Evolutionary conservation across 2,797 vertebrate species (phyloP).

Genomic region (Clarias platycephalus): DNA sequence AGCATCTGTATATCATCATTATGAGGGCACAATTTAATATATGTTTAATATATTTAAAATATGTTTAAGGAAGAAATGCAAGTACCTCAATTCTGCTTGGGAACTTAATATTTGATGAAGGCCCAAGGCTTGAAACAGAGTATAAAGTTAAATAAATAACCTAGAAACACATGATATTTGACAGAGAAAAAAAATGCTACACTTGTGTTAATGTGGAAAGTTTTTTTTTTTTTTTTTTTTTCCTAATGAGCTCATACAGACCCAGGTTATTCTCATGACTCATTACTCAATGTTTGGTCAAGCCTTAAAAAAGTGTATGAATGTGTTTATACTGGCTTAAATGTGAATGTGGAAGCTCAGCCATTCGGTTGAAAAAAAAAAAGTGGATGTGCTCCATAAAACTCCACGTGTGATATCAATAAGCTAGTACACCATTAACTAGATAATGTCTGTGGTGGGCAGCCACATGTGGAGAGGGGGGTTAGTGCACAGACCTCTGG

Average conservation of each 20-base stretch:
- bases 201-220: slow-evolving; percentile 57
- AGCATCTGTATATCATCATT: background rate
- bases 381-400: slow-evolving; percentile 76
- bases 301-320: slow-evolving; percentile 65
- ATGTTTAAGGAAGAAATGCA: background rate
- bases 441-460: slow-evolving; percentile 75
- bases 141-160: slow-evolving; percentile 48
- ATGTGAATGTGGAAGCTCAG: slow-evolving; percentile 73
- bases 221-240: slow-evolving; percentile 35
- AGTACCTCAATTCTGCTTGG: background rate
- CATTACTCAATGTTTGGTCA: slow-evolving; percentile 75
- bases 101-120: slow-evolving; percentile 23
- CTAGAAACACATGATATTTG: slow-evolving; percentile 44
- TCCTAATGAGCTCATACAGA: slow-evolving; percentile 52
- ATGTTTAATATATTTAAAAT: background rate
- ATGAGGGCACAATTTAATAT: background rate
- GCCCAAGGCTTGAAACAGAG: slow-evolving; percentile 3
- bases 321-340: slow-evolving; percentile 62
- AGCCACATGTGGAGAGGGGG: slow-evolving; percentile 67
- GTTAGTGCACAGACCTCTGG: slow-evolving; percentile 65
- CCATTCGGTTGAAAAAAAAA: slow-evolving; percentile 42
- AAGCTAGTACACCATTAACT: slow-evolving; percentile 81
- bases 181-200: slow-evolving; percentile 45
- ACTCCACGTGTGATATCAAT: slow-evolving; percentile 76
- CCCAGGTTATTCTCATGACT: slow-evolving; percentile 58